Conservation (phyloP, 2,797 vertebrate species). For the Aeoliscus strigatus region DNA sequence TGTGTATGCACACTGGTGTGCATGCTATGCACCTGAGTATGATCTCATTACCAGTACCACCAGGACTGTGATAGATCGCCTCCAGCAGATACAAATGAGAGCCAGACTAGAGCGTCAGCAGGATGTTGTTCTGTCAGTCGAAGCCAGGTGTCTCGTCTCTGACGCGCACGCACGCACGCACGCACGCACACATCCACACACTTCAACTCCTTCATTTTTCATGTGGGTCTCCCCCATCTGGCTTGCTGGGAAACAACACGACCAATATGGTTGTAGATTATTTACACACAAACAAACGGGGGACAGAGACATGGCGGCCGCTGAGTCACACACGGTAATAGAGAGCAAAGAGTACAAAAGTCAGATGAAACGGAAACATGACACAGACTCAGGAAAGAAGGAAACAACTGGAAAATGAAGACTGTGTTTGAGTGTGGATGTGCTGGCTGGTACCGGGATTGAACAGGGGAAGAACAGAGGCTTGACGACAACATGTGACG, state of each 20-base stretch:
- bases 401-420: conserved; percentile 39
- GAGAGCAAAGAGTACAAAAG: conserved; percentile 30
- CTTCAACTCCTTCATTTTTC: conserved; percentile 30
- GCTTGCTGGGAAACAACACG: conserved; percentile 30
- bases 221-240: conserved; percentile 32
- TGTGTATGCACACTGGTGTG: no score
- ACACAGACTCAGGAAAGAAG: conserved; percentile 51
- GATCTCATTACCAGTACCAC: conserved; percentile 51
- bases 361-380: conserved; percentile 50
- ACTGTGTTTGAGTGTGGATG: conserved; percentile 26
- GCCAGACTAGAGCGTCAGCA: conserved; percentile 54
- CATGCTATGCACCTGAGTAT: conserved; percentile 5
- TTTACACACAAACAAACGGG: conserved; percentile 41
- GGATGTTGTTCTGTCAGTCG: conserved; percentile 36
- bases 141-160: conserved; percentile 21
- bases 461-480: conserved; percentile 27
- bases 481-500: conserved; percentile 31
- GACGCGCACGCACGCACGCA: conserved; percentile 5
- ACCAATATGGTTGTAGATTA: conserved; percentile 27
- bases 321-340: conserved; percentile 27
- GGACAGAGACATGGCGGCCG: conserved; percentile 32
- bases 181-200: conserved; percentile 12
- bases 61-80: conserved; percentile 46
- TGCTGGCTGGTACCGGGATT: conserved; percentile 18
- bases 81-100: conserved; percentile 32